Evolutionary conservation across 2,888 invertebrate genomes (phyloP).

Genomic region (Microctonus hyperodae): DNA sequence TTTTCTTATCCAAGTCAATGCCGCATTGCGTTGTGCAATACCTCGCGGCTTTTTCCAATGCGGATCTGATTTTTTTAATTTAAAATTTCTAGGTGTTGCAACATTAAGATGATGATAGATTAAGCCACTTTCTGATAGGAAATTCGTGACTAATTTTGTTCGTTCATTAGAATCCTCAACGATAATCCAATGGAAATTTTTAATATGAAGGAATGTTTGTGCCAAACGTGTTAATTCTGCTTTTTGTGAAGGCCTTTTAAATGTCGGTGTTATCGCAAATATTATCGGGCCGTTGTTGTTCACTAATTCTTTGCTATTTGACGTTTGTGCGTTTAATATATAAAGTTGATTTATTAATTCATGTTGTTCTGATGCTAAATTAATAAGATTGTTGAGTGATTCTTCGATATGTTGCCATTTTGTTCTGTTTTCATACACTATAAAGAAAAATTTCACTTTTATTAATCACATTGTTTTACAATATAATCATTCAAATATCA

Average conservation of each 20-base stretch:
- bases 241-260: conserved; percentile 86
- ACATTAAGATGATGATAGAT: conserved; percentile 75
- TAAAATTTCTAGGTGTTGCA: conserved; percentile 75
- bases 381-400: conserved; percentile 23
- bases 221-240: conserved; percentile 92
- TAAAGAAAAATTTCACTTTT: conserved; percentile 4
- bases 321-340: conserved; percentile 23
- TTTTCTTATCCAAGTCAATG: conserved; percentile 80
- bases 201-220: conserved; percentile 85
- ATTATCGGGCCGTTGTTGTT: conserved; percentile 72
- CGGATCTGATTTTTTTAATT: conserved; percentile 73
- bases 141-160: conserved; percentile 75
- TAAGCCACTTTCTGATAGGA: conserved; percentile 74
- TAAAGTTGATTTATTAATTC: conserved; percentile 35
- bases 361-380: conserved; percentile 35
- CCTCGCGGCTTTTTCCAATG: conserved; percentile 85
- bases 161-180: conserved; percentile 83
- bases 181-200: conserved; percentile 92
- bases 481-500: background rate
- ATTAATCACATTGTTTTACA: background rate
- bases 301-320: conserved; percentile 47
- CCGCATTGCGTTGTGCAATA: conserved; percentile 89
- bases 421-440: conserved; percentile 35
- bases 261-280: conserved; percentile 93
- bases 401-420: conserved; percentile 30